Conservation (phyloP, 2,113 vertebrate genomes). For the Solenodon paradoxus region DNA sequence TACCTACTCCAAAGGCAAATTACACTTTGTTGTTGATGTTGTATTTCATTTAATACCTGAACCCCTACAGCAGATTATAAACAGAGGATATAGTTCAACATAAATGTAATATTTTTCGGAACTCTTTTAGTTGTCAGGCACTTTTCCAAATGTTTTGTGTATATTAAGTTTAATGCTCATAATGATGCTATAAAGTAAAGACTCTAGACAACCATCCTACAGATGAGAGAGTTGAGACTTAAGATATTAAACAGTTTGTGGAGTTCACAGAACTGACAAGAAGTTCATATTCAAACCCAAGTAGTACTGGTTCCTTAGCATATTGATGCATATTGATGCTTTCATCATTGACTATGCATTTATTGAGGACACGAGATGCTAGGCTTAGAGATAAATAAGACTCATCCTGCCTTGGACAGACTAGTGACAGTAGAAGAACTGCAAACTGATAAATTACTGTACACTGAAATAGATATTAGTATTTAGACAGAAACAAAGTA, state of each 20-base stretch:
- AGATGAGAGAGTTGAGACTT: neutral
- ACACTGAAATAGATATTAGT: constrained; percentile 20
- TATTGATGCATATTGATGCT: neutral
- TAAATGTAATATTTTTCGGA: neutral
- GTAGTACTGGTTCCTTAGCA: neutral
- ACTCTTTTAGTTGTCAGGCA: neutral
- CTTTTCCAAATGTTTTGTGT: neutral
- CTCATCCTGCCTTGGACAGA: neutral
- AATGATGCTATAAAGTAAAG: neutral
- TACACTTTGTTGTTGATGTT: neutral
- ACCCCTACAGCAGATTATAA: neutral
- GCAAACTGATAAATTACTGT: neutral
- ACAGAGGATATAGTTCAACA: neutral
- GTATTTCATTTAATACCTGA: neutral
- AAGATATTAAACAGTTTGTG: neutral
- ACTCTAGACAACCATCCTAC: neutral
- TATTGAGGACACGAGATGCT: neutral
- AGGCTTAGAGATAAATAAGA: neutral
- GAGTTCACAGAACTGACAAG: neutral
- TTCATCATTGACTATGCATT: neutral
- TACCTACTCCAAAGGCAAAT: neutral
- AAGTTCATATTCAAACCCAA: neutral
- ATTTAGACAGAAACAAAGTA: constrained; percentile 29
- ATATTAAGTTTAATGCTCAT: neutral
- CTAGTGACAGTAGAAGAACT: neutral